Evolutionary conservation across 2,888 invertebrate genomes (phyloP), one percentile per base, ranked within the genome.

Genomic region (Rosalia funebris): DNA sequence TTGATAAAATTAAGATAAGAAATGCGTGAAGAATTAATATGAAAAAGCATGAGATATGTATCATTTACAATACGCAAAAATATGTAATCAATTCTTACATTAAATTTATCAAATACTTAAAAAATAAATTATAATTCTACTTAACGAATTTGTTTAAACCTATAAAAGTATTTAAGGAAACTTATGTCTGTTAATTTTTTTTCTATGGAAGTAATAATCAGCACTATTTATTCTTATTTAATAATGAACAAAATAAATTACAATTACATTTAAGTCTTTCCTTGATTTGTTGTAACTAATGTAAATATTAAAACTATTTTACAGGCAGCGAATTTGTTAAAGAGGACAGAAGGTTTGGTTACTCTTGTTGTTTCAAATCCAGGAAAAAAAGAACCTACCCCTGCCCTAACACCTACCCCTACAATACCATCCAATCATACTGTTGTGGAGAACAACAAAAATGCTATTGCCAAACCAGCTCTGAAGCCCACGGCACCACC

Each of bases 301-400:
- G n/a, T n/a, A n/a, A n/a, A n/a, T 25, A 25, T 25, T 5, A 25
- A 25, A 25, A 5, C 25, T 58, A 62, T 44, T 55, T 68, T 78
- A 44, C 73, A 95, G 95, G 95, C 95, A 14, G 92, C 93, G 41
- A 88, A 88, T 17, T 85, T 94, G 71, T 81, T 96, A 55, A 95
- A 95, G 79, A 90, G 93, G 75, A 90, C 93, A 0, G 94, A 95
- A 79, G 95, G 95, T 9, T 87, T 94, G 10, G 92, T 95, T 3
- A 88, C 89, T 15, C 82, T 95, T 63, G 90, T 93, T 0, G 90
- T 95, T 10, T 91, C 93, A 70, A 94, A 92, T 78, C 92, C 95
- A 0, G 90, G 90, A 75, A 91, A 91, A 81, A 91, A 90, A 72
- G 82, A 83, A 71, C 85, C 83, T 9, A 53, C 68, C 12, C 48